A percentile compares a stretch with the other conserved stretches of the same genome.
phyloP scores from a whole-genome alignment of 1,140 invertebrate genomes.

The Oedothorax gibbosus region DNA sequence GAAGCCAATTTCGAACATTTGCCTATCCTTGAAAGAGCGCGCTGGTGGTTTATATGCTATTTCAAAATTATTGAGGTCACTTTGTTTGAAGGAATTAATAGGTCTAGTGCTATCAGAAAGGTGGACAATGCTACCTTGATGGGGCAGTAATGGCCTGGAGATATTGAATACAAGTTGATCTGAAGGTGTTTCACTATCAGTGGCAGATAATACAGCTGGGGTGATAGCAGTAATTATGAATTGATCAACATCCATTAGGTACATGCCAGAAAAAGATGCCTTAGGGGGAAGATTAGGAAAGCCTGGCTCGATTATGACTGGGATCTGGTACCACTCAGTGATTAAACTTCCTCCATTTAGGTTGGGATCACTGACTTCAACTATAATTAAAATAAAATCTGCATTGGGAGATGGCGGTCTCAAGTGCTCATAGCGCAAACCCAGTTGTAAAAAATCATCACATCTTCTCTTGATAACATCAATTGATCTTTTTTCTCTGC shows the following conservation, averaged over 20 bases:
- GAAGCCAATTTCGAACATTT: conserved; percentile 59
- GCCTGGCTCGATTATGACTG: conserved; percentile 54
- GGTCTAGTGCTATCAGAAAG: conserved; percentile 55
- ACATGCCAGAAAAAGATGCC: conserved; percentile 60
- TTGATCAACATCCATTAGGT: conserved; percentile 60
- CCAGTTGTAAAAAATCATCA: conserved; percentile 56
- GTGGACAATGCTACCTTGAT: conserved; percentile 59
- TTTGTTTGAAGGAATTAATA: conserved; percentile 50
- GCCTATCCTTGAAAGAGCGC: conserved; percentile 39
- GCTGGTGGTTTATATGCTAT: conserved; percentile 59
- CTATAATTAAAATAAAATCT: conserved; percentile 52
- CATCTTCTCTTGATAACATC: conserved; percentile 58
- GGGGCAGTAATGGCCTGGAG: conserved; percentile 29
- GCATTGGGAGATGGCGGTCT: conserved; percentile 60
- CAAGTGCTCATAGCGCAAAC: conserved; percentile 57
- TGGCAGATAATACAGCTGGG: conserved; percentile 52
- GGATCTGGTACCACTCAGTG: conserved; percentile 53
- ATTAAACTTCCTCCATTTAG: conserved; percentile 49
- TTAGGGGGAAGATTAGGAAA: conserved; percentile 61
- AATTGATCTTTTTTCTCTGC: conserved; percentile 34
- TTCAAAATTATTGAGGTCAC: conserved; percentile 59
- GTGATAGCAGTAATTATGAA: conserved; percentile 59
- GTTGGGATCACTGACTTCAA: conserved; percentile 57
- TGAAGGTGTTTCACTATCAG: conserved; percentile 59
- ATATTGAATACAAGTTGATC: conserved; percentile 60